phyloP scores from a whole-genome alignment of 2,113 vertebrate genomes.

The Apistogramma diplotaenia region DNA sequence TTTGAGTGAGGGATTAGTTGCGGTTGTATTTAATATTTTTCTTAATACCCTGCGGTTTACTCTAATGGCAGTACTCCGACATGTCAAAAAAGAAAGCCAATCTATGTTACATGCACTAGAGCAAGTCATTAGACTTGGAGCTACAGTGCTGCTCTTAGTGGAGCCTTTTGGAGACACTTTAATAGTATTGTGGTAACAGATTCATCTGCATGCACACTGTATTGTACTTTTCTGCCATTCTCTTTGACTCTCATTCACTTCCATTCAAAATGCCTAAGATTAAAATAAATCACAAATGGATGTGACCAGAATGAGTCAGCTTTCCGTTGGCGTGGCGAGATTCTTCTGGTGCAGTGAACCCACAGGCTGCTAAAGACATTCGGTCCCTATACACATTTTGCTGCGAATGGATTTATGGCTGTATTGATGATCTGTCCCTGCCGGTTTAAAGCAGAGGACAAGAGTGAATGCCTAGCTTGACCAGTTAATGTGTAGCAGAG shows the following conservation, averaged over 20 bases:
- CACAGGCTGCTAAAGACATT: slow-evolving; percentile 64
- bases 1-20: slow-evolving; percentile 56
- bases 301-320: slow-evolving; percentile 66
- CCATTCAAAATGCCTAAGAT: slow-evolving; percentile 41
- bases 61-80: slow-evolving; percentile 36
- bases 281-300: slow-evolving; percentile 57
- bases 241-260: slow-evolving; percentile 4
- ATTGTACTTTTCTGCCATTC: slow-evolving; percentile 13
- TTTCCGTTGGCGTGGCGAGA: slow-evolving; percentile 42
- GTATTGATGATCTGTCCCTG: slow-evolving; percentile 62
- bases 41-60: slow-evolving; percentile 50
- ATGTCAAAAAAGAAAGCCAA: slow-evolving; percentile 37
- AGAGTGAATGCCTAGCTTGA: slow-evolving; percentile 38
- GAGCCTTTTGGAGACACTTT: slow-evolving; percentile 50
- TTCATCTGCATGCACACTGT: not conserved
- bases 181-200: slow-evolving; percentile 27
- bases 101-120: slow-evolving; percentile 6
- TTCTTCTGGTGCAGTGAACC: slow-evolving; percentile 31
- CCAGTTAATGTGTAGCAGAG: slow-evolving; percentile 62
- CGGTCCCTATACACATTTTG: slow-evolving; percentile 54
- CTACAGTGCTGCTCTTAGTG: slow-evolving; percentile 40
- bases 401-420: slow-evolving; percentile 59
- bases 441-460: slow-evolving; percentile 26
- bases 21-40: slow-evolving; percentile 56
- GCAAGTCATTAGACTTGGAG: slow-evolving; percentile 3